These are phyloP conservation scores for Streblospio benedicti DNA, from an alignment of 1,140 invertebrate genomes.

Conservation along the genomic window DNA sequence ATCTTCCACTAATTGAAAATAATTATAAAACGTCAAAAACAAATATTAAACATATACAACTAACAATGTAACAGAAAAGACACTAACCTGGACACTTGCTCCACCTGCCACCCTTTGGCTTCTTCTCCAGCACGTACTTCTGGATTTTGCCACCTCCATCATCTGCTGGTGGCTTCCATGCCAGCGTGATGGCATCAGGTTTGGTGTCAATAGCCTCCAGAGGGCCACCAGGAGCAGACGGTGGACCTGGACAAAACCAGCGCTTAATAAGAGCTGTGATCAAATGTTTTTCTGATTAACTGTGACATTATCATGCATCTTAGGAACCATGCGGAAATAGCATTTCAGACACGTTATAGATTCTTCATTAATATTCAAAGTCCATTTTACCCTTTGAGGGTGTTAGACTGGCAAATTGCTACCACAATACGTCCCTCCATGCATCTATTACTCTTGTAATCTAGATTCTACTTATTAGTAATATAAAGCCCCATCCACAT, in stretches of 20 bases:
- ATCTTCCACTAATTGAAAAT: no score
- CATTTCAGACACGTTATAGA: no score
- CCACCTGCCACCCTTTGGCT: constrained; percentile 56
- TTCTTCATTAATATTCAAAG: no score
- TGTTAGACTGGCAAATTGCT: no score
- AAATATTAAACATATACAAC: not conserved
- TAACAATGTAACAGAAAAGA: constrained; percentile 5
- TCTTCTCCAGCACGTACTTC: constrained; percentile 93
- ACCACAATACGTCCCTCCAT: no score
- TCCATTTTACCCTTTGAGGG: no score
- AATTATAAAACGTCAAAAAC: not conserved
- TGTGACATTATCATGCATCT: no score
- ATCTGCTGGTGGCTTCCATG: constrained; percentile 86
- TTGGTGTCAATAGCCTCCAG: constrained; percentile 77
- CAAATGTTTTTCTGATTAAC: not conserved
- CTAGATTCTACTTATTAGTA: no score
- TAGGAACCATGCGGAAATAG: no score
- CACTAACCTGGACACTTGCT: constrained; percentile 11
- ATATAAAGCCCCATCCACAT: no score
- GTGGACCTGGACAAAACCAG: constrained; percentile 67
- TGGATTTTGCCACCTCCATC: constrained; percentile 83
- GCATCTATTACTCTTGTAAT: no score
- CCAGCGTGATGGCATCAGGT: constrained; percentile 86
- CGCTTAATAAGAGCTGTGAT: not conserved
- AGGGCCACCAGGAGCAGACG: constrained; percentile 76